These are phyloP conservation scores for Heliothis virescens DNA, from an alignment of 1,140 invertebrate species.

Conservation along the genomic window DNA sequence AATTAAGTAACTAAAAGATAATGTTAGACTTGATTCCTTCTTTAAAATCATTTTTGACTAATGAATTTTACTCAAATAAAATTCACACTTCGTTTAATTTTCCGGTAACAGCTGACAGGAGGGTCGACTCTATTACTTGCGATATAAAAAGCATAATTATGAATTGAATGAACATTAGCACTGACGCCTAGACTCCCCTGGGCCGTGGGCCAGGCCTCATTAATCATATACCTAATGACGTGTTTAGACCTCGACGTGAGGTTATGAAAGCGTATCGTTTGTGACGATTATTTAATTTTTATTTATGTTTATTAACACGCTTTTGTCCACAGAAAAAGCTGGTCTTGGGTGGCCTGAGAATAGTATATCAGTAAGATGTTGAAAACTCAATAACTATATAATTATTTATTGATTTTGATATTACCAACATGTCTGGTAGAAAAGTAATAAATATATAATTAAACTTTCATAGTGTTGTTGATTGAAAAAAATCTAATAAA, in stretches of 20 bases:
- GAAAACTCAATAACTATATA: not conserved
- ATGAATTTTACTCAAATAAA: constrained; percentile 26
- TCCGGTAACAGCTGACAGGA: constrained; percentile 31
- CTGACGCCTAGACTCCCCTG: constrained; percentile 62
- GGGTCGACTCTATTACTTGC: constrained; percentile 30
- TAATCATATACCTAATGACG: constrained; percentile 68
- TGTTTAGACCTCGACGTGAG: constrained; percentile 50
- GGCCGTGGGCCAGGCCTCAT: constrained; percentile 54
- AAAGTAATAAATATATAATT: no score
- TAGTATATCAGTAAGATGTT: not conserved
- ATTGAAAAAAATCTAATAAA: no score
- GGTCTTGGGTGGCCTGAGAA: constrained; percentile 7
- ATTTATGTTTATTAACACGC: constrained; percentile 46
- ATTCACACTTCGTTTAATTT: constrained; percentile 29
- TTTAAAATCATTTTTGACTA: not conserved
- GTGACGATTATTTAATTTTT: constrained; percentile 60
- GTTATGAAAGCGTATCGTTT: constrained; percentile 50
- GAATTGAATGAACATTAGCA: constrained; percentile 64
- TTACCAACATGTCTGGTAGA: no score
- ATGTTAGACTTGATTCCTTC: no score
- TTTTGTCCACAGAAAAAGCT: not conserved
- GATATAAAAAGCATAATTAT: constrained; percentile 59
- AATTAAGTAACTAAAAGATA: no score
- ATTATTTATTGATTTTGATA: no score
- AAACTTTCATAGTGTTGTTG: no score